These are phyloP conservation scores for Brachyptera putata DNA, from an alignment of 2,888 invertebrate genomes.

Conservation along the genomic window DNA sequence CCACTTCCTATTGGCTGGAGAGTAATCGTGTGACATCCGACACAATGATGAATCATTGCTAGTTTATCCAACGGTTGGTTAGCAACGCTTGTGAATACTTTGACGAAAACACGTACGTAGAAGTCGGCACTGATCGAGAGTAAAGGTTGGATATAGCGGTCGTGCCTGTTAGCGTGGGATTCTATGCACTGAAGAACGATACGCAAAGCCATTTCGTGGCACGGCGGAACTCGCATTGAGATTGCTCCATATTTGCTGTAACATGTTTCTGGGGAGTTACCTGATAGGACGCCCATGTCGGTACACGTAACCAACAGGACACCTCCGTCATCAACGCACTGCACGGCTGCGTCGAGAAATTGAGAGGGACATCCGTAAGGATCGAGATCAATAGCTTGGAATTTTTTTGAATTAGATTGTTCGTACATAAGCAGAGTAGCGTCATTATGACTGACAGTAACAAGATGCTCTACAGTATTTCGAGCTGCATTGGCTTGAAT, in stretches of 20 bases:
- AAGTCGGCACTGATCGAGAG: constrained; percentile 93
- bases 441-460: constrained; percentile 76
- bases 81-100: constrained; percentile 69
- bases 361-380: constrained; percentile 86
- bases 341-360: constrained; percentile 87
- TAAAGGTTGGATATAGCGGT: constrained; percentile 86
- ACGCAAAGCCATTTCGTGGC: constrained; percentile 94
- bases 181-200: constrained; percentile 89
- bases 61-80: constrained; percentile 52
- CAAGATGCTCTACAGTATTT: constrained; percentile 69
- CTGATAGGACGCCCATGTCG: constrained; percentile 69
- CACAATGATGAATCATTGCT: constrained; percentile 84
- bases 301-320: constrained; percentile 93
- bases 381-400: constrained; percentile 91
- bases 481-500: constrained; percentile 37
- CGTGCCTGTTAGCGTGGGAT: constrained; percentile 87
- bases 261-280: constrained; percentile 89
- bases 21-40: constrained; percentile 78
- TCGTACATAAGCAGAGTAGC: constrained; percentile 89
- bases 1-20: constrained; percentile 72
- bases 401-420: constrained; percentile 63
- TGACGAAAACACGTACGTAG: constrained; percentile 91
- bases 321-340: constrained; percentile 75
- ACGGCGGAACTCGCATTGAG: constrained; percentile 77
- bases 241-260: constrained; percentile 89